Base-by-base conservation (phyloP, 2,797 vertebrate species). In the Phyllotis vaccarum region DNA sequence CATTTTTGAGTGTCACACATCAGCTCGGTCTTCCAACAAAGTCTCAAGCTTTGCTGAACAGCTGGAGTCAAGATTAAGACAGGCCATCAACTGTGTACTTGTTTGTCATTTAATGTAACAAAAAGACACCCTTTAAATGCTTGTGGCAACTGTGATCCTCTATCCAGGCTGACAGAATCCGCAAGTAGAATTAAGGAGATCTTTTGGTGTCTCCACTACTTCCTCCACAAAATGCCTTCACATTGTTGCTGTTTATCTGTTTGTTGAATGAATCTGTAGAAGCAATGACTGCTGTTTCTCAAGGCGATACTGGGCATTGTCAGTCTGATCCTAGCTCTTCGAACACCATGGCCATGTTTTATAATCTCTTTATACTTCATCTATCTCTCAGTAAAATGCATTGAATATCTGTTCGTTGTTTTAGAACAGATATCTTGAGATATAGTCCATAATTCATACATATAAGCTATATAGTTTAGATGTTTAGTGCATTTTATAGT, bases 331-430 rank as follows among this genome's bases (percentile, higher is more conserved):
- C 52, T 72, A 52, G 31, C 37, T 29, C 37, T 24, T 74, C 70
- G 19, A 37, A 24, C 60, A 72, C 43, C 27, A 34, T 46, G 70
- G 29, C 34, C 49, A 66, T 80, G n/a, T n/a, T 52, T 83, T 29
- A 74, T 34, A 16, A 34, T 54, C 8, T 75, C 27, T 85, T 66
- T 85, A 68, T 76, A 78, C 1, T 27, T 90, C 70, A 24, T 90
- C 83, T 95, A 37, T 40, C 37, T 24, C 46, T 91, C 83, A 76
- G 17, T 81, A 82, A 93, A 96, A 68, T 24, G 27, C 10, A 92
- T 27, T 54, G 7, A 89, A 70, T 80, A 29, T 58, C 27, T 52
- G 24, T 5, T 72, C 31, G 68, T 19, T 37, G 27, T 52, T 52
- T 86, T 46, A 11, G 22, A 82, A 89, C 3, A 87, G 31, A 13